Evolutionary conservation across 1,140 invertebrate species (phyloP).

Genomic region (Drosophila kohkoa): DNA sequence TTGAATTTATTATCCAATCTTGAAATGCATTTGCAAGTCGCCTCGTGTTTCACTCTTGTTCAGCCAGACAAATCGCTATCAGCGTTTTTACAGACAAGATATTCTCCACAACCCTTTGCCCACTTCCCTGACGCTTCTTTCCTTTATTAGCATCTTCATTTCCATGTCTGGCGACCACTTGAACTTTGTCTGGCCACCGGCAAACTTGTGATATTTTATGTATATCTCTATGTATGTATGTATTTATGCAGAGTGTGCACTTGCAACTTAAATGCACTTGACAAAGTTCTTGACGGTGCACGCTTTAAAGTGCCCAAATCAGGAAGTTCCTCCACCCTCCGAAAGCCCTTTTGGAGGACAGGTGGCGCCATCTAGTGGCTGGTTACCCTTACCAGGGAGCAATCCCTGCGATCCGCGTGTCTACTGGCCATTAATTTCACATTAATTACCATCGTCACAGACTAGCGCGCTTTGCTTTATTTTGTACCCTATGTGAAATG

Average conservation of each 20-base stretch:
- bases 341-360: too few relatives aligned
- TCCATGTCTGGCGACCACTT: constrained; percentile 45
- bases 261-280: constrained; percentile 45
- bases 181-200: constrained; percentile 48
- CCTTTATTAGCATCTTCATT: constrained; percentile 57
- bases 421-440: constrained; percentile 51
- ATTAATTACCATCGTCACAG: constrained; percentile 55
- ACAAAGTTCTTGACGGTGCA: constrained; percentile 30
- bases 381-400: constrained; percentile 2
- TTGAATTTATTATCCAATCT: constrained; percentile 39
- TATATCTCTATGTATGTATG: constrained; percentile 1
- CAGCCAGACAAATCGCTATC: constrained; percentile 19
- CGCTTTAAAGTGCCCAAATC: constrained; percentile 26
- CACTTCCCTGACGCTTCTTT: background rate
- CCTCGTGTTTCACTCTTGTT: background rate
- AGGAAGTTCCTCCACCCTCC: background rate
- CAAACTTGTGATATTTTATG: constrained; percentile 21
- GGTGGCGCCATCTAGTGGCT: too few relatives aligned
- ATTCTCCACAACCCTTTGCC: background rate
- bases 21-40: constrained; percentile 23
- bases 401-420: constrained; percentile 44
- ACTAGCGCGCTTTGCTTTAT: constrained; percentile 46
- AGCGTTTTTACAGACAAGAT: constrained; percentile 3
- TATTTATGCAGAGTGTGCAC: constrained; percentile 22
- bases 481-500: constrained; percentile 2